Conservation (phyloP, 2,888 invertebrate genomes). For the Panzeria rudis region DNA sequence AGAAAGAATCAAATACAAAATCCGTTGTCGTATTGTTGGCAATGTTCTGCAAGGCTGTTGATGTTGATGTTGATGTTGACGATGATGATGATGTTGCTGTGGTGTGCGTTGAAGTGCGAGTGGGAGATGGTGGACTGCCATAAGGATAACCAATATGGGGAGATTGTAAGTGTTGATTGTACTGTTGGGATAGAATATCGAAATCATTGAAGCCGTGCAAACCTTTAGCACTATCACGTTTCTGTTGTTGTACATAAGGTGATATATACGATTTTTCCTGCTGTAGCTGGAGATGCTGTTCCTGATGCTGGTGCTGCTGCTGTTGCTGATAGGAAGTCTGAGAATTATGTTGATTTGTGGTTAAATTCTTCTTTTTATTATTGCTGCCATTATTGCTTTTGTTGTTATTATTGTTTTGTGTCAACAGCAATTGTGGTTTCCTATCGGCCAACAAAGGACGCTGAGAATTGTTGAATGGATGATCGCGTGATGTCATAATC, state of each 20-base stretch:
- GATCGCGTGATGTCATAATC: slow-evolving; percentile 81
- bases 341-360: slow-evolving; percentile 65
- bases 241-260: slow-evolving; percentile 80
- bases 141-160: slow-evolving; percentile 83
- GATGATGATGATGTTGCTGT: slow-evolving; percentile 67
- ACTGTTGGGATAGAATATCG: slow-evolving; percentile 82
- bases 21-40: slow-evolving; percentile 65
- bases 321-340: slow-evolving; percentile 69
- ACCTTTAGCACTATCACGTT: slow-evolving; percentile 80
- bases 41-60: slow-evolving; percentile 46
- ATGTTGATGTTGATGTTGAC: slow-evolving; percentile 43
- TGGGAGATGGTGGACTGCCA: slow-evolving; percentile 83
- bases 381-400: slow-evolving; percentile 60
- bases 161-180: slow-evolving; percentile 81
- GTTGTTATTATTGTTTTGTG: slow-evolving; percentile 71
- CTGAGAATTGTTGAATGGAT: slow-evolving; percentile 82
- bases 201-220: slow-evolving; percentile 83
- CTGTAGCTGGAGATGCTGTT: slow-evolving; percentile 55
- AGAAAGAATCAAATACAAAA: slow-evolving; percentile 63
- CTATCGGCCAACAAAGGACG: slow-evolving; percentile 81
- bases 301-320: slow-evolving; percentile 68
- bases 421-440: slow-evolving; percentile 77
- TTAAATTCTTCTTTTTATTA: slow-evolving; percentile 58
- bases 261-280: slow-evolving; percentile 76
- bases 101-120: slow-evolving; percentile 76